These are phyloP conservation scores for Epinephelus moara DNA, from an alignment of 2,113 vertebrate species.

Conservation along the genomic window DNA sequence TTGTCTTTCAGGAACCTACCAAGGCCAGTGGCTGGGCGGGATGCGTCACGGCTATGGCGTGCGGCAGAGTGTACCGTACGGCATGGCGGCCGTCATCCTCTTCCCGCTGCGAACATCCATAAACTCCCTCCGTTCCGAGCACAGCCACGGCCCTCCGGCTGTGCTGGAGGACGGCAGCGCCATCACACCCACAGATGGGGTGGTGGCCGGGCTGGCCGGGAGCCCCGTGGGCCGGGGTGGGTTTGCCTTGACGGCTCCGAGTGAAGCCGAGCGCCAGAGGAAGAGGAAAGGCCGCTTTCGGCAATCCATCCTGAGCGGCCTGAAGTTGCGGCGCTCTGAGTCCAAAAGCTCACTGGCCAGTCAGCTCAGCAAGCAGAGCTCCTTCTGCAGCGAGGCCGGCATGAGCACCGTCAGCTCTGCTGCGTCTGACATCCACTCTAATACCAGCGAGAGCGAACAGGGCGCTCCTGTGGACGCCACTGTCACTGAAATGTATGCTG, in stretches of 20 bases:
- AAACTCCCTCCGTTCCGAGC: constrained; percentile 98
- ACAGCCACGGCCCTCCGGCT: constrained; percentile 92
- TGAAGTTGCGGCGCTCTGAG: constrained; percentile 95
- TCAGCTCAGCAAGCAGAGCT: constrained; percentile 99
- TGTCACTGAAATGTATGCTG: constrained; percentile 95
- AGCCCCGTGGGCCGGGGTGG: constrained; percentile 94
- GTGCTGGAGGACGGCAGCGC: constrained; percentile 77
- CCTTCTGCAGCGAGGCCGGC: constrained; percentile 97
- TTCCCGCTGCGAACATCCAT: constrained; percentile 97
- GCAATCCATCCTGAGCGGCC: constrained; percentile 94
- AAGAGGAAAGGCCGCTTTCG: constrained; percentile 97
- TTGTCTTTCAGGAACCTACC: constrained; percentile 90
- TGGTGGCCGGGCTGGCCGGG: constrained; percentile 87
- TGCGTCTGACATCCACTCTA: constrained; percentile 96
- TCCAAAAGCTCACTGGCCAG: constrained; percentile 98
- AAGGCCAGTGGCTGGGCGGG: constrained; percentile 96
- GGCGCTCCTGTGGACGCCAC: constrained; percentile 96
- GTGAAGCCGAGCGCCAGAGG: constrained; percentile 91
- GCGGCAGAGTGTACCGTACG: constrained; percentile 97
- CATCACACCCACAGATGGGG: constrained; percentile 78
- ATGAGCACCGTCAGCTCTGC: constrained; percentile 98
- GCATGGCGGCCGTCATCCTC: constrained; percentile 97
- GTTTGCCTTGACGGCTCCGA: constrained; percentile 93
- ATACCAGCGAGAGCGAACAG: constrained; percentile 93
- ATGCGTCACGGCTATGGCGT: constrained; percentile 98